A percentile compares a stretch with the other conserved stretches of the same genome.
Conservation (phyloP, 2,888 invertebrate species). For the Aromia moschata region DNA sequence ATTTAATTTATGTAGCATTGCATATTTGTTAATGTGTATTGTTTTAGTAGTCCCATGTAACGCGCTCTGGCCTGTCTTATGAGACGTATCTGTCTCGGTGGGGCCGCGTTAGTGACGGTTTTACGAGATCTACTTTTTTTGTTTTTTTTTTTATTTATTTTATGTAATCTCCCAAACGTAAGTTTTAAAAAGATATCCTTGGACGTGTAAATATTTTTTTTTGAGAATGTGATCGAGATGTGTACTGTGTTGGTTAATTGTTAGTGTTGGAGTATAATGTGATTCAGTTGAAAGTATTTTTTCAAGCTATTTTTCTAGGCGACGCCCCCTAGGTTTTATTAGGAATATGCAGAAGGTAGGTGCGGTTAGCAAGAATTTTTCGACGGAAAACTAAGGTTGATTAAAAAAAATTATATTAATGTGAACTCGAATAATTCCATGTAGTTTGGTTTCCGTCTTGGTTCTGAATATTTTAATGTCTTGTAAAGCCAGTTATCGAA, state of each 20-base stretch:
- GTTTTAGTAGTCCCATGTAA: background rate
- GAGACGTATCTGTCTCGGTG: background rate
- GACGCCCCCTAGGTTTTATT: constrained; percentile 36
- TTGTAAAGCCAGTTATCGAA: too few species aligned
- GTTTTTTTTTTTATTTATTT: constrained; percentile 13
- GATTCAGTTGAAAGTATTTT: constrained; percentile 43
- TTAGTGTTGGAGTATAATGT: constrained; percentile 34
- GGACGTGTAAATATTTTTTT: constrained; percentile 39
- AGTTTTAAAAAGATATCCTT: constrained; percentile 20
- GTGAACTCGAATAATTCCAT: too few species aligned
- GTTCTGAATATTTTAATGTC: too few species aligned
- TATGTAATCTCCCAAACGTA: background rate
- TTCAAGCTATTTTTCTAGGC: constrained; percentile 43
- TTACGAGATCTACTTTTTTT: constrained; percentile 1
- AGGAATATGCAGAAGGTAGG: constrained; percentile 30
- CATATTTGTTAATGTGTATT: too few species aligned
- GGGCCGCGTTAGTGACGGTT: background rate
- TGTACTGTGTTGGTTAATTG: constrained; percentile 36
- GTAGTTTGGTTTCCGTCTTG: too few species aligned
- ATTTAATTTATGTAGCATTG: too few species aligned
- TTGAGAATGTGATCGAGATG: constrained; percentile 40
- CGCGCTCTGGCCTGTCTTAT: background rate
- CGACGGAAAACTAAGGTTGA: too few species aligned
- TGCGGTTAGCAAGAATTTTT: too few species aligned
- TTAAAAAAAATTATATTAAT: too few species aligned